Base-by-base conservation (phyloP, 2,888 invertebrate genomes). In the Polyommatus icarus region DNA sequence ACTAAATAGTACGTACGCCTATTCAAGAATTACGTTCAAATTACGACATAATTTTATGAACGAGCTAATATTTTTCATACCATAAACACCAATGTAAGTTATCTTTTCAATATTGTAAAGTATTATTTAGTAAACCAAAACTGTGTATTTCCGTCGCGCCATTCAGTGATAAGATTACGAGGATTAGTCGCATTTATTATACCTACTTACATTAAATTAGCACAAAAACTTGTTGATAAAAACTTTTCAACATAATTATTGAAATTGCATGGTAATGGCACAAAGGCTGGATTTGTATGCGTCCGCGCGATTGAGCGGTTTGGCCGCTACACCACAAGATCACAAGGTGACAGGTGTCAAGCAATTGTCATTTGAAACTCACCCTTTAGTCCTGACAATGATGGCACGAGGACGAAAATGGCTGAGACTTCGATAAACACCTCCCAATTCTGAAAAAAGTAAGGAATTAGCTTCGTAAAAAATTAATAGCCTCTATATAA, bases 331-430 rank as follows among this genome's bases (percentile, higher is more conserved):
- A 36, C 6, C 7, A 36, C 6, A 36, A 36, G 36, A 36, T 36
- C 36, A 36, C 36, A 36, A n/a, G n/a, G n/a, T n/a, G n/a, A n/a
- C n/a, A n/a, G n/a, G n/a, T n/a, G n/a, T n/a, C n/a, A n/a, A 36
- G 10, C 10, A 8, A 40, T 40, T 7, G 6, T 36, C 36, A 36
- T 36, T 36, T 24, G 24, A 75, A 46, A 80, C 86, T 86, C 95
- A 85, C 98, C 98, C 90, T 98, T 98, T 71, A 98, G 91, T 29
- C 97, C 98, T 71, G 97, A 95, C 67, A 98, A 90, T 8, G 97
- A 96, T 72, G 97, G 97, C 71, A 97, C 97, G 76, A 97, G 90
- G 67, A 97, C 97, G 85, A 97, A 96, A 79, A 97, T 95, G 83
- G 97, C 97, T 1, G 96, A 95, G 10, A 97, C 95, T 80, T 95